Evolutionary conservation across 2,113 vertebrate species (phyloP).

Genomic region (Benitochromis conjunctus): DNA sequence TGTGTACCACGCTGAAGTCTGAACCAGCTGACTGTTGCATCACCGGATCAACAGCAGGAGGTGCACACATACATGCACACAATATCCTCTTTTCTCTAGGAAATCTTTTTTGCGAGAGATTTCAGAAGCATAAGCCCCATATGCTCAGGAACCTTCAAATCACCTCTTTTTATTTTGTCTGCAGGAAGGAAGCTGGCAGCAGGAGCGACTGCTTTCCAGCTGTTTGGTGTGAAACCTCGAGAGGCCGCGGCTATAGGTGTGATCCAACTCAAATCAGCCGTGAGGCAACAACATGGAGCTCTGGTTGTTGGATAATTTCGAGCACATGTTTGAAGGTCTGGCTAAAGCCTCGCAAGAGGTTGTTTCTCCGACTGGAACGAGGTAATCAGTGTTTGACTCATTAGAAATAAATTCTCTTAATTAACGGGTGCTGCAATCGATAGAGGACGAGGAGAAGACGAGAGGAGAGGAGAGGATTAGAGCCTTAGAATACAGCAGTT

Average conservation of each 20-base stretch:
- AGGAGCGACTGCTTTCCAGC: neutral
- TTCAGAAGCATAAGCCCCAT: neutral
- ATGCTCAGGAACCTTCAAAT: neutral
- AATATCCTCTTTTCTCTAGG: neutral
- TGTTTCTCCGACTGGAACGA: constrained; percentile 3
- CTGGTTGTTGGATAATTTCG: neutral
- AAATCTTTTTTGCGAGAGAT: neutral
- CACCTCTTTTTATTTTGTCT: neutral
- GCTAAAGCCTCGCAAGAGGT: neutral
- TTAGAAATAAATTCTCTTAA: constrained; percentile 42
- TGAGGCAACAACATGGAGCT: neutral
- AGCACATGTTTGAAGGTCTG: neutral
- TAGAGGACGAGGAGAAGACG: neutral
- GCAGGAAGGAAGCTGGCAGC: neutral
- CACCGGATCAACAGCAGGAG: neutral
- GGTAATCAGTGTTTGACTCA: constrained; percentile 29
- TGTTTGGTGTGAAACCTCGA: neutral
- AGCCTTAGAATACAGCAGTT: neutral
- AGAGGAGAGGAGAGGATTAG: neutral
- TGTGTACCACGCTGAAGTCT: neutral
- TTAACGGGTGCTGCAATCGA: constrained; percentile 13
- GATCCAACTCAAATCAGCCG: neutral
- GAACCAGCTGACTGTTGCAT: constrained; percentile 6
- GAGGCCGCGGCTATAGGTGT: neutral
- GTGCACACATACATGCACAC: neutral